These are phyloP conservation scores for Erythrolamprus reginae DNA, from an alignment of 2,113 vertebrate genomes.

Conservation along the genomic window DNA sequence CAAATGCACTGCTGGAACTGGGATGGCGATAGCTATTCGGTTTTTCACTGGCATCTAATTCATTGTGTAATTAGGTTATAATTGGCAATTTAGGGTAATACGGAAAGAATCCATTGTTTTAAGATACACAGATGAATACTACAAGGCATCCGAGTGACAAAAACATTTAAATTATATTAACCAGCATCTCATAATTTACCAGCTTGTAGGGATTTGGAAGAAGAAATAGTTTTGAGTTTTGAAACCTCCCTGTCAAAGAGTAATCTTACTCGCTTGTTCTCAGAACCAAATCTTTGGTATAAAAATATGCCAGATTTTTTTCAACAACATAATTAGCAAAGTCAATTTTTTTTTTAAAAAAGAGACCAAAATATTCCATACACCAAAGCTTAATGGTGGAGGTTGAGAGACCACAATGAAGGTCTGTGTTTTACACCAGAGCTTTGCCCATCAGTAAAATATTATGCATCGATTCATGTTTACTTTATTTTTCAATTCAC, in stretches of 20 bases:
- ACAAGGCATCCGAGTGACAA: neutral
- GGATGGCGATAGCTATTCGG: neutral
- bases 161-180: neutral
- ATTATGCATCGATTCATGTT: neutral
- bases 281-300: neutral
- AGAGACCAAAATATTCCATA: neutral
- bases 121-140: neutral
- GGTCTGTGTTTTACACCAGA: neutral
- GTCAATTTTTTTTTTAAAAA: neutral
- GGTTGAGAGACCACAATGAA: neutral
- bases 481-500: neutral
- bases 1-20: neutral
- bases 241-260: neutral
- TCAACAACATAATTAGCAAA: neutral
- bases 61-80: neutral
- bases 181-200: neutral
- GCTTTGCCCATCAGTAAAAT: neutral
- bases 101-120: neutral
- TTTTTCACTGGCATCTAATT: neutral
- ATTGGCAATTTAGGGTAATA: neutral
- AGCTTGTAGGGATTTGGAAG: neutral
- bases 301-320: neutral
- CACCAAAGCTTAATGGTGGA: neutral
- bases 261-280: neutral
- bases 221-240: neutral